Evolutionary conservation across 2,888 invertebrate genomes (phyloP), one percentile per base, ranked within the genome.

Genomic region (Melipona beecheii): DNA sequence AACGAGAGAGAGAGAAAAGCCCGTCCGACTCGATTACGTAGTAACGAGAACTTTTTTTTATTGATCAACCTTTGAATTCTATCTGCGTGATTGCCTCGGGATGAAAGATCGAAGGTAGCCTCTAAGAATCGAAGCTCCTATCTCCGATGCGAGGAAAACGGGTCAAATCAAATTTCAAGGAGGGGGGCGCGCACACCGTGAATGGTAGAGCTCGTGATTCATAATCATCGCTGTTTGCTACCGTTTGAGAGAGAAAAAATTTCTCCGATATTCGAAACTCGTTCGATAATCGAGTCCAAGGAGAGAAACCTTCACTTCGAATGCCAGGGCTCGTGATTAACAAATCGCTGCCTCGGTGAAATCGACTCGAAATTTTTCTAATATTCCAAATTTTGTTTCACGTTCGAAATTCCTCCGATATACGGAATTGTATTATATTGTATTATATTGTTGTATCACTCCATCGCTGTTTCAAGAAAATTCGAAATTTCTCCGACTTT

Each of bases 11-110:
- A 72, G 70, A 54, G 72, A 27, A 60, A 54, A 2, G n/a, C 24
- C 21, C 5, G 50, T 13, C 43, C 43, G n/a, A 19, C 43, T 43
- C 50, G 79, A 56, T 85, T 83, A 78, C 76, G 56, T 58, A 76
- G 78, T 19, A 50, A 11, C 52, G 11, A 31, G 66, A 52, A 64
- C 52, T 86, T 83, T 27, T 83, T 83, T 27, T 85, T 68, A 78
- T 83, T 69, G 81, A 78, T 71, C 79, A 83, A 88, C 78, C 83
- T 88, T 88, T 84, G 56, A 56, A 50, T 54, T 49, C 75, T 31
- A 24, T 71, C 83, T 66, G 80, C 84, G 70, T 54, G 75, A 24
- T 49, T 66, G 49, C 19, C 58, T 52, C 74, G 50, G 54, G 64
- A 50, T 56, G 43, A 56, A 52, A 5, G 52, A 36, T 50, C 50